These are phyloP conservation scores for Perognathus longimembris DNA, from an alignment of 2,113 vertebrate genomes.

Conservation along the genomic window DNA sequence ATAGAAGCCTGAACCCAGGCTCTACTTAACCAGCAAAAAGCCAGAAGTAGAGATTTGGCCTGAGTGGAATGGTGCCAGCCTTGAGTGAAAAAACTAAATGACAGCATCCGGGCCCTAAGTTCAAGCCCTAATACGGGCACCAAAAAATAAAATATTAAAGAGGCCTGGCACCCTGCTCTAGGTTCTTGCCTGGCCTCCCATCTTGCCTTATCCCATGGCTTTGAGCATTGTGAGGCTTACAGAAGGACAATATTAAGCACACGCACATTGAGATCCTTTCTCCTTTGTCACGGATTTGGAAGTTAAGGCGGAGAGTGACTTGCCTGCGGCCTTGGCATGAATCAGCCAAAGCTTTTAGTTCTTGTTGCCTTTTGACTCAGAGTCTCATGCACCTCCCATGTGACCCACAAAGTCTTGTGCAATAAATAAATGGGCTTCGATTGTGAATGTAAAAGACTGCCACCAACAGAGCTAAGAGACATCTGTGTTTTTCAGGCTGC, in stretches of 20 bases:
- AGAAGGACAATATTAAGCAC: not conserved
- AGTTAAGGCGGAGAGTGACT: constrained; percentile 11
- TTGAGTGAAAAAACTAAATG: no score
- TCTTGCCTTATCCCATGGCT: not conserved
- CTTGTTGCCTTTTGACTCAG: constrained; percentile 66
- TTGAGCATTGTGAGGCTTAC: not conserved
- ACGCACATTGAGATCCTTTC: not conserved
- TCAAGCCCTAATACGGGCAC: no score
- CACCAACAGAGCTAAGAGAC: not conserved
- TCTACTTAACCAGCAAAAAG: no score
- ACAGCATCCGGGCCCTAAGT: no score
- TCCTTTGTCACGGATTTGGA: constrained; percentile 34
- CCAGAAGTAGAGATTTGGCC: no score
- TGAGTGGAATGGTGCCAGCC: no score
- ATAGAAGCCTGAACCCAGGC: no score
- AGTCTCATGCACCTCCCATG: constrained; percentile 57
- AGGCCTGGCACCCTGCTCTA: not conserved
- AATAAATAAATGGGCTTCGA: constrained; percentile 28
- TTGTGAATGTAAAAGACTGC: not conserved
- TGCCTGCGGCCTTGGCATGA: constrained; percentile 60
- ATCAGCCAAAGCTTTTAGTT: constrained; percentile 49
- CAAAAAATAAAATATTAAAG: not conserved
- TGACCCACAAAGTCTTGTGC: constrained; percentile 60
- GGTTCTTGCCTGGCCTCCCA: not conserved
- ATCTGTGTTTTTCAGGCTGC: not conserved